Base-by-base conservation (phyloP, 1,140 invertebrate species). In the Lysiphlebus fabarum region DNA sequence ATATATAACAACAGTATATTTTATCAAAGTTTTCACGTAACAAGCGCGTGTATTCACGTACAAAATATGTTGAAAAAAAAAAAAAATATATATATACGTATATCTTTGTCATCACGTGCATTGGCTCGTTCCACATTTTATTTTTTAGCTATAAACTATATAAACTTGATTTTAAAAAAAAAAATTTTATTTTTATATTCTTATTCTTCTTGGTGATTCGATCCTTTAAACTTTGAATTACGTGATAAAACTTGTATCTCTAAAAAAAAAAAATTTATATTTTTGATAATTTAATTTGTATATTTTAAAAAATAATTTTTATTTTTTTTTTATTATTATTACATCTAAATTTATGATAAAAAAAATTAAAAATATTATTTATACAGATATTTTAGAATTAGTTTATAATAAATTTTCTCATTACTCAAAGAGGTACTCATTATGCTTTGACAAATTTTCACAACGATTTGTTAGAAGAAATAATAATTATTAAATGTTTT, bases 381-480 rank as follows among this genome's bases (percentile, higher is more conserved):
- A 26, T 4, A 26, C 17, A 26, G 17, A 26, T 26, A 4, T 26
- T 26, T 26, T 2, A 26, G 17, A 26, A 26, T 26, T 26, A 26
- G 17, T 26, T 1, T 26, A 26, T 26, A 58, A n/a, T 14, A 54
- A 36, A 50, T 60, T 59, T 50, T 63, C 53, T 48, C 58, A 60
- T 60, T 63, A 63, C 57, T 34, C 17, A 26, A 26, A 26, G 40
- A 36, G 56, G 56, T n/a, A n/a, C n/a, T 61, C 55, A 61, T 64
- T 64, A 64, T 64, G 59, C 59, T 61, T 61, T 56, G 59, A 47
- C 56, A 56, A 61, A 64, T 64, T 64, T 61, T 59, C 59, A 64
- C 61, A 64, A 64, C 59, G 59, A 64, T 42, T 61, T 59, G 61
- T 59, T 59, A 56, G 12, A n/a, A n/a, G n/a, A 56, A 61, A 53